Percentiles rank a stretch among this genome's conserved stretches.
phyloP scores from a whole-genome alignment of 2,888 invertebrate species.

The Callyntrura sp. region DNA sequence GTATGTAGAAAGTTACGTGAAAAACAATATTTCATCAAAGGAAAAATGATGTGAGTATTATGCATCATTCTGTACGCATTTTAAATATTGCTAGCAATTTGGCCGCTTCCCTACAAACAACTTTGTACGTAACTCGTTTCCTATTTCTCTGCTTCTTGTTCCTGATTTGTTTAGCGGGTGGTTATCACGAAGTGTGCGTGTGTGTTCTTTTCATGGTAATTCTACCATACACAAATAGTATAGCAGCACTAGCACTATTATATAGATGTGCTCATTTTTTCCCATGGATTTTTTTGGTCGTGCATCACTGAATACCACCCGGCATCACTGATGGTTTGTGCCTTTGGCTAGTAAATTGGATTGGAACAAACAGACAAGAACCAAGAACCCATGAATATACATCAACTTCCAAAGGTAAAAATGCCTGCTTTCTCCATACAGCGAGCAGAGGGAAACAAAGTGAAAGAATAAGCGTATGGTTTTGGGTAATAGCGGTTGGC shows the following conservation, averaged over 20 bases:
- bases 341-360: constrained; percentile 27
- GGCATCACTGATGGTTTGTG: neutral
- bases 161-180: neutral
- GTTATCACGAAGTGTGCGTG: neutral
- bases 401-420: neutral
- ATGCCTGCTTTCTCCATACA: neutral
- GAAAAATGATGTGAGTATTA: neutral
- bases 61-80: neutral
- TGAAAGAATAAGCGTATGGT: constrained; percentile 28
- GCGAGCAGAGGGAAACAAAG: no score
- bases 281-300: neutral
- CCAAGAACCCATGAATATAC: constrained; percentile 4
- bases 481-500: constrained; percentile 5
- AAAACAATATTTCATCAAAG: neutral
- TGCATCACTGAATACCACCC: constrained; percentile 27
- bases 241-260: neutral
- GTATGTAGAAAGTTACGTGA: no score
- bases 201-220: neutral
- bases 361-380: neutral
- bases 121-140: no score
- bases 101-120: constrained; percentile 17
- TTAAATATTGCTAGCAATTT: constrained; percentile 14
- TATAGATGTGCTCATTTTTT: no score
- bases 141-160: neutral
- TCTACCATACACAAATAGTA: no score